Base-by-base conservation (phyloP, 1,140 invertebrate genomes). In the Armadillidium nasatum region DNA sequence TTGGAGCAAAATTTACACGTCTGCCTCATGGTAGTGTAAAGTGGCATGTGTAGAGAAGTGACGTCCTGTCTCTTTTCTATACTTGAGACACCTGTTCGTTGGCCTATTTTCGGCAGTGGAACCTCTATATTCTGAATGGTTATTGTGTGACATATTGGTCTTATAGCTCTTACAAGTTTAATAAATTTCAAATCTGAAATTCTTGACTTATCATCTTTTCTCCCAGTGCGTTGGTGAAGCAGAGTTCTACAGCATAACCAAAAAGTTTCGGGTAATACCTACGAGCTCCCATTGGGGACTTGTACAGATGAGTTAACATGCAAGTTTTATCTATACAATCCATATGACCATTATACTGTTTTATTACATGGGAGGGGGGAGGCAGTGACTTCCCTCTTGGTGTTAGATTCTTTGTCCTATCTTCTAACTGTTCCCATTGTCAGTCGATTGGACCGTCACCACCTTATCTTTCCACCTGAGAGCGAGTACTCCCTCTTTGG, bases 391-490 rank as follows among this genome's bases (percentile, higher is more conserved):
- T 79, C 66, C 81, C 80, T 74, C 54, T 78, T 76, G 21, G 67
- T 44, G 43, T 79, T 33, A 1, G 33, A 3, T 33, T 33, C 23
- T 9, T 79, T 23, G 43, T 44, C 43, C 21, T 2, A 21, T 68
- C 76, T 23, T 79, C 70, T 33, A 66, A 81, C 10, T 70, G 19
- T 72, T 81, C 22, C 78, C 83, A 74, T 71, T 82, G 82, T 83
- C 83, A 78, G 78, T 82, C 10, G 83, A 84, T 44, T 75, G 71
- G 19, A 85, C 79, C 33, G 70, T 84, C 21, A 85, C 82, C 74
- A 82, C 72, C 81, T 84, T 84, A 76, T 84, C 83, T 77, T 83
- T 82, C 83, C 84, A 84, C n/a, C 60, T 11, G 7, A 33, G 15
- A 19, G 43, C 74, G 15, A 80, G 73, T 1, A 76, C 43, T 15